Evolutionary conservation across 2,797 vertebrate species (phyloP).

Genomic region (Melopsittacus undulatus): DNA sequence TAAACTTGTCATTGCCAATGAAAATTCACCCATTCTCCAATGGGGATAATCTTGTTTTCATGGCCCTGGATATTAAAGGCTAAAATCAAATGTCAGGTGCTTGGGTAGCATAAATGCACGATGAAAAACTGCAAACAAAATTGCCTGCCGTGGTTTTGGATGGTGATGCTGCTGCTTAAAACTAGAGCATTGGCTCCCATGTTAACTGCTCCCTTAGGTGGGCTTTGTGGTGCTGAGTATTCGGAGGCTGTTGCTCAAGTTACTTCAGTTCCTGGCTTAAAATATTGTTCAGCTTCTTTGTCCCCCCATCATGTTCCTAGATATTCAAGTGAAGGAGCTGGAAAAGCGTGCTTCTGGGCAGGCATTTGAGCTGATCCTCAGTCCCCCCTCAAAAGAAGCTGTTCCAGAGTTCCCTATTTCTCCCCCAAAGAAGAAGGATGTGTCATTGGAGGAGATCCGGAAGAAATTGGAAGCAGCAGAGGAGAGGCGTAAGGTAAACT

Average conservation of each 20-base stretch:
- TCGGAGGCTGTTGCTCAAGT: neutral
- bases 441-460: conserved; percentile 93
- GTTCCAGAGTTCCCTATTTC: conserved; percentile 88
- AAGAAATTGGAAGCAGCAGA: conserved; percentile 94
- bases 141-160: rapidly evolving
- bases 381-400: conserved; percentile 84
- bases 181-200: rapidly evolving
- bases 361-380: conserved; percentile 94
- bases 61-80: neutral
- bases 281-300: neutral
- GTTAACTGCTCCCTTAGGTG: neutral
- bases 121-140: neutral
- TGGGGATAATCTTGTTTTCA: neutral
- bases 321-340: conserved; percentile 94
- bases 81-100: neutral
- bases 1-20: rapidly evolving
- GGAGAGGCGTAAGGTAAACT: conserved; percentile 91
- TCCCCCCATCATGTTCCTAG: conserved; percentile 42
- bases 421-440: conserved; percentile 90
- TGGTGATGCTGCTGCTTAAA: neutral
- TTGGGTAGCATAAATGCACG: neutral
- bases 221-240: neutral
- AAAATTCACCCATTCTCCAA: too few species aligned
- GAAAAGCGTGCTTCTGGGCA: conserved; percentile 94
- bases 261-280: neutral